A percentile compares a stretch with the other conserved stretches of the same genome.
phyloP scores from a whole-genome alignment of 2,888 invertebrate genomes.

The Pharmacophagus antenor region DNA sequence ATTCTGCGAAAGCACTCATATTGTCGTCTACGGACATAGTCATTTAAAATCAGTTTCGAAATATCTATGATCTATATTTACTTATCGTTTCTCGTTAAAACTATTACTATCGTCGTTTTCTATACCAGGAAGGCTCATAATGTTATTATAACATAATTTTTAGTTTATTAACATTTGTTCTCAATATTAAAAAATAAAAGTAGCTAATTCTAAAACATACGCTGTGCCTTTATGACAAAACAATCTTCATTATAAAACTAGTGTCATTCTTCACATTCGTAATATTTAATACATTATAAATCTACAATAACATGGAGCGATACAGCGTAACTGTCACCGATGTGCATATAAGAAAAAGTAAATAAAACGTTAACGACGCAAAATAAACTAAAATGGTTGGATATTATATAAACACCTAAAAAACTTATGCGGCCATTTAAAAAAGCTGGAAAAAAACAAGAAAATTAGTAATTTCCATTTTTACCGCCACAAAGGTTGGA shows the following conservation, averaged over 20 bases:
- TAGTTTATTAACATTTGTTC: conserved; percentile 22
- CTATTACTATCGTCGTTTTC: not conserved
- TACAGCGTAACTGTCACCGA: not conserved
- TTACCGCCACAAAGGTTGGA: no score
- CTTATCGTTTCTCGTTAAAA: not conserved
- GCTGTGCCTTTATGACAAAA: conserved; percentile 6
- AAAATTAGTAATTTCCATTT: no score
- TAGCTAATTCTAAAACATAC: conserved; percentile 11
- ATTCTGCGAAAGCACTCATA: no score
- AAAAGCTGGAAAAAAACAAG: no score
- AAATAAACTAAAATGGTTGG: not conserved
- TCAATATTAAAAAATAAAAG: conserved; percentile 1
- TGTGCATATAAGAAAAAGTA: not conserved
- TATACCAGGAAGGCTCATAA: not conserved
- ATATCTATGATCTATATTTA: no score
- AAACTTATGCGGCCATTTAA: no score
- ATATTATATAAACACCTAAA: no score
- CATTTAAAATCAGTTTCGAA: no score
- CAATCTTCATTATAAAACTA: conserved; percentile 10
- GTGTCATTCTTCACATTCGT: conserved; percentile 2
- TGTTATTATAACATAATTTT: conserved; percentile 22
- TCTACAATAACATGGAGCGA: not conserved
- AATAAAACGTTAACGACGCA: not conserved
- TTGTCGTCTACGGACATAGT: no score
- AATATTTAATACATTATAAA: not conserved